Evolutionary conservation across 2,888 invertebrate genomes (phyloP), one percentile per base, ranked within the genome.

Genomic region (Ecliptopera silaceata): DNA sequence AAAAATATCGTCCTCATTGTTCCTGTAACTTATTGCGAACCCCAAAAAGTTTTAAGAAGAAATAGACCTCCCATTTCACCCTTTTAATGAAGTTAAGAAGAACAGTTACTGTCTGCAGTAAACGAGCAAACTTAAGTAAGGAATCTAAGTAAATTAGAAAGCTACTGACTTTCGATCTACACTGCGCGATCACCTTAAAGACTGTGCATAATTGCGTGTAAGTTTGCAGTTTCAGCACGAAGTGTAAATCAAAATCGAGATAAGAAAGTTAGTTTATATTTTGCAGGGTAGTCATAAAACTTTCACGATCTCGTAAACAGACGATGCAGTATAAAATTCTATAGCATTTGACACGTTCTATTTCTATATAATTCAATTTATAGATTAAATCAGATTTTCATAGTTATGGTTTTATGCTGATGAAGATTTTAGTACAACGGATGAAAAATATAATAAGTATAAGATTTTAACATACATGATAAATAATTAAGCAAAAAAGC

Each of bases 31-130:
- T 36, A 10, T 34, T 15, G n/a, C 13, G 13, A 13, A 34, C 11
- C 15, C n/a, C 22, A 36, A 44, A 41, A 22, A 34, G 39, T 39
- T 45, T 48, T 20, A 20, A 32, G 11, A 48, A 58, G 48, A 44
- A 49, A 56, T 46, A 26, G 20, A 32, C 43, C 26, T 42, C 29
- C 17, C 31, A 50, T 54, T 48, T 43, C 50, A 45, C 26, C 42
- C 15, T 44, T 43, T 44, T 51, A 49, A 61, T 44, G 38, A 60
- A 60, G 34, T 52, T 59, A 50, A 46, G 46, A 11, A 18, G 6
- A 39, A 57, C 45, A 48, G 32, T 51, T 42, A 34, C 20, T 38
- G 18, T 50, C 34, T 49, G 42, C 47, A 41, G 36, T 56, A 62
- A 56, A 56, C 47, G 56, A 47, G 52, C 49, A 34, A 59, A 48